Conservation (phyloP, 2,888 invertebrate genomes). For the Escarpia spicata region DNA sequence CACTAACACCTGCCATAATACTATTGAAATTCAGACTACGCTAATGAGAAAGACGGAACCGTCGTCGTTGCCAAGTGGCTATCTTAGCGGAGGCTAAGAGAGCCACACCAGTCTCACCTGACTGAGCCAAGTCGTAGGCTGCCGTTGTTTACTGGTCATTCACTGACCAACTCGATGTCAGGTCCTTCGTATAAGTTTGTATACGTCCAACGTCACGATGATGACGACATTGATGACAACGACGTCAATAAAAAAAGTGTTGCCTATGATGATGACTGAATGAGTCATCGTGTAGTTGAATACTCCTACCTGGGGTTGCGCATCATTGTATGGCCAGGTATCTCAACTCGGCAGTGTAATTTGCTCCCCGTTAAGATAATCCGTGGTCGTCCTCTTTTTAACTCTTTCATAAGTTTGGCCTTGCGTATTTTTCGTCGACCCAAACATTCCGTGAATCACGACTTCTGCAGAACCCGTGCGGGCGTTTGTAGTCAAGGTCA, state of each 20-base stretch:
- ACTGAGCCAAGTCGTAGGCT: not conserved
- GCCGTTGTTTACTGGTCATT: not conserved
- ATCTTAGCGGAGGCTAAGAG: not conserved
- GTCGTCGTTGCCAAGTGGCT: not conserved
- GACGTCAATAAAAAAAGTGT: not conserved
- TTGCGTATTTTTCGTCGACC: no score
- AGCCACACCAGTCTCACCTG: not conserved
- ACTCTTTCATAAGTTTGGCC: no score
- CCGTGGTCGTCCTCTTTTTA: no score
- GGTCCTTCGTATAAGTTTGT: not conserved
- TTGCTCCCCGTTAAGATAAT: no score
- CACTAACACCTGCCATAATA: not conserved
- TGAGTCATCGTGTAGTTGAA: not conserved
- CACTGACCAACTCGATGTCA: not conserved
- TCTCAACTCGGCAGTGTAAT: no score
- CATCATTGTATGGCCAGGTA: no score
- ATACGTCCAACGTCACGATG: not conserved
- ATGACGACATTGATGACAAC: not conserved
- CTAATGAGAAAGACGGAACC: not conserved
- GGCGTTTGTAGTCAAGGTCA: no score
- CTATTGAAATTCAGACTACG: not conserved
- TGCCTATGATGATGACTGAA: not conserved
- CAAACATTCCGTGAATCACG: no score
- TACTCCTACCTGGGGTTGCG: not conserved
- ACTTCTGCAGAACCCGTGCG: no score